Conservation (phyloP, 2,888 invertebrate species). For the Ormyrus pomaceus region DNA sequence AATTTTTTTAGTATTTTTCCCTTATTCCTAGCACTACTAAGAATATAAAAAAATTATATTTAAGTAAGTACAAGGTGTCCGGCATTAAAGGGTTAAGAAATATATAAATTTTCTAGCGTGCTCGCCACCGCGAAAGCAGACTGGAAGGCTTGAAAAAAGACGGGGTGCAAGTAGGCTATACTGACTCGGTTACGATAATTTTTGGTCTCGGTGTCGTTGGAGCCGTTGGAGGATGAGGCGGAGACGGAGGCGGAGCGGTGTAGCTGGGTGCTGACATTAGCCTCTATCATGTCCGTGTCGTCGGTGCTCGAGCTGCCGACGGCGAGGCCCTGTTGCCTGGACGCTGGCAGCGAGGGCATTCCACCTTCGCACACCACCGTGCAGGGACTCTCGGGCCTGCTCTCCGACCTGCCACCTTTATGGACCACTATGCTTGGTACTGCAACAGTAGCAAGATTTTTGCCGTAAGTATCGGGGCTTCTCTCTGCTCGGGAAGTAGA, state of each 20-base stretch:
- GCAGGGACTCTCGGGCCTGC: constrained; percentile 70
- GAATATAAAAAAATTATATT: no score
- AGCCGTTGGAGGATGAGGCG: constrained; percentile 49
- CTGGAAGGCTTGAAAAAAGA: neutral
- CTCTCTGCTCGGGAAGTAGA: no score
- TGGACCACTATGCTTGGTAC: constrained; percentile 74
- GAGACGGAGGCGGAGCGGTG: constrained; percentile 58
- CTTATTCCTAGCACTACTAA: no score
- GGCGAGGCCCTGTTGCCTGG: constrained; percentile 69
- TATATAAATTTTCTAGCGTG: neutral
- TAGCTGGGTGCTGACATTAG: constrained; percentile 65
- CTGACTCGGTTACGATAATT: constrained; percentile 72
- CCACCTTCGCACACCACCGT: constrained; percentile 67
- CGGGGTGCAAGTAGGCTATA: neutral
- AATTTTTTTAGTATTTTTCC: no score
- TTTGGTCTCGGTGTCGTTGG: constrained; percentile 67
- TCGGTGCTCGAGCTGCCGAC: constrained; percentile 64
- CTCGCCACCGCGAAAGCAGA: neutral
- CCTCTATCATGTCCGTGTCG: constrained; percentile 73
- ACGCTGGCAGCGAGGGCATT: constrained; percentile 72
- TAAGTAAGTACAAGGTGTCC: no score
- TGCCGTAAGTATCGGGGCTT: no score
- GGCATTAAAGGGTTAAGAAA: no score
- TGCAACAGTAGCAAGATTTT: constrained; percentile 62
- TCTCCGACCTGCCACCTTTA: constrained; percentile 70